Evolutionary conservation across 2,797 vertebrate genomes (phyloP).

Genomic region (Limosa lapponica): DNA sequence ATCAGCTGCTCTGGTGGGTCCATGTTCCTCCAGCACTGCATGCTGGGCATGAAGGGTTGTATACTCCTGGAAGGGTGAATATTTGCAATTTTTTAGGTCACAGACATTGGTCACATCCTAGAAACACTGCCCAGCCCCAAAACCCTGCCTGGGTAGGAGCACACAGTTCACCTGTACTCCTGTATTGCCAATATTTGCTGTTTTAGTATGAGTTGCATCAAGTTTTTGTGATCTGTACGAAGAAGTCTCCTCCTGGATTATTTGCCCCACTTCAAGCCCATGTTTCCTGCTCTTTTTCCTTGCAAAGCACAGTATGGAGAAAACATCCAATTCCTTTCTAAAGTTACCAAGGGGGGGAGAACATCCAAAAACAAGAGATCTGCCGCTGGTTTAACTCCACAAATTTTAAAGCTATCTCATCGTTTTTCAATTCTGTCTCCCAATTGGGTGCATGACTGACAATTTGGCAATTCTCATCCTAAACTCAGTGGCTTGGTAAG

Average conservation of each 20-base stretch:
- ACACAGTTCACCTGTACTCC: background rate
- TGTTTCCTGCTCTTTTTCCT: background rate
- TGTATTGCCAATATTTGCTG: rapidly evolving
- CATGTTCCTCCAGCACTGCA: background rate
- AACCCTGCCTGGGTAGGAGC: background rate
- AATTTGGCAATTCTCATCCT: background rate
- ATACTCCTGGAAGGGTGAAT: background rate
- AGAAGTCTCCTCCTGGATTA: background rate
- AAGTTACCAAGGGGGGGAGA: background rate
- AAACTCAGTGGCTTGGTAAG: background rate
- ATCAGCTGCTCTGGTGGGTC: too few relatives aligned
- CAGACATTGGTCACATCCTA: background rate
- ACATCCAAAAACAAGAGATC: background rate
- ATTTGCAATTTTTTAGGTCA: background rate
- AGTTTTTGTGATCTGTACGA: background rate
- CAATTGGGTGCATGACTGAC: background rate
- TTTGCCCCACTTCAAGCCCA: background rate
- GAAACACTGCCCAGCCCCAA: background rate
- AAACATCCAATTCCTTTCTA: background rate
- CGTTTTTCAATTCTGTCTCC: background rate
- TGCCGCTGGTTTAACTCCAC: background rate
- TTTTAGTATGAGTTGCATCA: background rate
- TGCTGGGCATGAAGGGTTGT: background rate
- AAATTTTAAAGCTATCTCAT: background rate
- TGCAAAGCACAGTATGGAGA: background rate